Base-by-base conservation (phyloP, 1,140 invertebrate species). In the Drosophila azteca region DNA sequence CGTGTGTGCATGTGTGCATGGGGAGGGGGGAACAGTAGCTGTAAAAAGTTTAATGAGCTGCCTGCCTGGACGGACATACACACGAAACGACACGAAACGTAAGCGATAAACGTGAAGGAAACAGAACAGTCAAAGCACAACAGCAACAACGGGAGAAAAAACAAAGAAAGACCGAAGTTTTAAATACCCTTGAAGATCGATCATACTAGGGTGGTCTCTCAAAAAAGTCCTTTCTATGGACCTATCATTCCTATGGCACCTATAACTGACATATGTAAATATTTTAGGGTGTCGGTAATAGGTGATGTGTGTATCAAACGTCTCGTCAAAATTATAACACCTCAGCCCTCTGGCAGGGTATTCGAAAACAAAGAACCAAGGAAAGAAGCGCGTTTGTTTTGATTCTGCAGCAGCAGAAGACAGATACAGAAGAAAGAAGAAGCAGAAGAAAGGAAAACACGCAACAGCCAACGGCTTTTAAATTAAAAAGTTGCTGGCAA, bases 1-100 rank as follows among this genome's bases (percentile, higher is more conserved):
- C 17, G 17, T 20, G 17, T 20, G 17, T 20, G 1, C 17, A 20
- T 41, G 35, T 50, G 64, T 44, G 8, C n/a, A 52, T 41, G 48
- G 48, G 44, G 6, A 35, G 43, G 44, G 62, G 64, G 64, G 70
- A 87, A 85, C 82, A 71, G 82, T 78, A 85, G 82, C 83, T 78
- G 82, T 87, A 81, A 85, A 85, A 87, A 76, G 77, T 60, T 88
- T 88, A 82, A 82, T 87, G 82, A 85, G 78, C 74, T 65, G 55
- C 31, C 31, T 35, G 11, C 31, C 31, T 31, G 35, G 35, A 39
- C 35, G 35, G 35, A 39, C 35, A 11, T 39, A 39, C 35, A 39
- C 35, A 39, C 35, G 35, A 39, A 13, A 39, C 35, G 35, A 39
- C 71, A 53, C 60, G 57, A 64, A 46, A 50, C 59, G 65, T 46